These are phyloP conservation scores for Luffia ferchaultella DNA, from an alignment of 2,888 invertebrate genomes.

Conservation along the genomic window DNA sequence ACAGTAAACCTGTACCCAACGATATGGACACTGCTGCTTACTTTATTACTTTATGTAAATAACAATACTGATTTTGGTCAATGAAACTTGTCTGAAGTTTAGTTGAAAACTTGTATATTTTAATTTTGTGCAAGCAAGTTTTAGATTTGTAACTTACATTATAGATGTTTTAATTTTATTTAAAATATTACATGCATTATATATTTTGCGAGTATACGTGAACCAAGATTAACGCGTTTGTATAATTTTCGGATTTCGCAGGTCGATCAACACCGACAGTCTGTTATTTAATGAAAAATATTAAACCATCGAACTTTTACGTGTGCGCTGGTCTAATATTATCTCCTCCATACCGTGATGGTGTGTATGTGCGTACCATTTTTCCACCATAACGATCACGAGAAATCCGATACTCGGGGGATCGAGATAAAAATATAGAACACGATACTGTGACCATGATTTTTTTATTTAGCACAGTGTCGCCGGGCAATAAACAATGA, in stretches of 20 bases:
- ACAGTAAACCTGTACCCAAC: too few species aligned
- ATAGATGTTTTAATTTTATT: too few species aligned
- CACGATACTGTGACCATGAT: neutral
- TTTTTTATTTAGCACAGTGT: neutral
- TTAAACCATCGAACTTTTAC: neutral
- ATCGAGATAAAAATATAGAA: neutral
- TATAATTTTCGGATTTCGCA: neutral
- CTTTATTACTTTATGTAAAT: too few species aligned
- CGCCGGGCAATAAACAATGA: neutral
- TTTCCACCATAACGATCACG: neutral
- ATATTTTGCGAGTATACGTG: too few species aligned
- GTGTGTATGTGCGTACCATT: neutral
- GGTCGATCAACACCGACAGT: neutral
- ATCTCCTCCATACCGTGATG: neutral
- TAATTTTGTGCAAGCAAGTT: too few species aligned
- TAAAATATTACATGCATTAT: too few species aligned
- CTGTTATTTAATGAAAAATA: neutral
- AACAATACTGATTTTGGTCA: too few species aligned
- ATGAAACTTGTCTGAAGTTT: too few species aligned
- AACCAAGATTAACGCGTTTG: neutral
- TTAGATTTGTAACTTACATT: too few species aligned
- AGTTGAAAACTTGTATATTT: too few species aligned
- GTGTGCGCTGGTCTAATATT: neutral
- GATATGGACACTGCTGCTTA: too few species aligned
- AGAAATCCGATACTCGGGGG: neutral